phyloP scores from a whole-genome alignment of 2,113 vertebrate genomes.

The Myanophis thanlyinensis region DNA sequence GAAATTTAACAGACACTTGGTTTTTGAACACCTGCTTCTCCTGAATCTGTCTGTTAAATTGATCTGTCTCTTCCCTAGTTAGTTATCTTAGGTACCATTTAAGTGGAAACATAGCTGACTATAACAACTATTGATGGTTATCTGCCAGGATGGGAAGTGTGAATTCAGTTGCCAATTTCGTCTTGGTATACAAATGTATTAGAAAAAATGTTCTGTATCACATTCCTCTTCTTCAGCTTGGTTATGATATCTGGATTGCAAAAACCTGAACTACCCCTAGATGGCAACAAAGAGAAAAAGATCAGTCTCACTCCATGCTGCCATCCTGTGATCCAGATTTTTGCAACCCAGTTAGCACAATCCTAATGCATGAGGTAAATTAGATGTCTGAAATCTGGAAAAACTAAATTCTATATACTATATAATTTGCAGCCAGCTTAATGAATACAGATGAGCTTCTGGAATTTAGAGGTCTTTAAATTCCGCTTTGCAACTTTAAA shows the following conservation, averaged over 20 bases:
- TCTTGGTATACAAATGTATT: neutral
- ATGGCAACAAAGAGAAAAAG: neutral
- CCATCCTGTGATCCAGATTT: neutral
- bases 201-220: neutral
- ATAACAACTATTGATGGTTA: neutral
- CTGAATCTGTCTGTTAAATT: neutral
- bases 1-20: neutral
- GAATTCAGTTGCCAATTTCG: neutral
- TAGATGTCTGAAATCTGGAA: neutral
- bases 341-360: slow-evolving; percentile 4
- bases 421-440: slow-evolving; percentile 8
- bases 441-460: slow-evolving; percentile 19
- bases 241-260: neutral
- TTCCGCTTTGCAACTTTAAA: neutral
- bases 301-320: neutral
- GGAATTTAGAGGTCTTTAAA: slow-evolving; percentile 7
- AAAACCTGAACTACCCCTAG: neutral
- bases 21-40: neutral
- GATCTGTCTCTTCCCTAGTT: neutral
- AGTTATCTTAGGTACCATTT: neutral
- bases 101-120: neutral
- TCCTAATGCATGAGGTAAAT: neutral
- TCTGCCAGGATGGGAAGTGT: neutral
- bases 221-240: neutral
- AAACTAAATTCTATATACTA: slow-evolving; percentile 28